These are phyloP conservation scores for Antitype chi DNA, from an alignment of 2,888 invertebrate genomes.

Conservation along the genomic window DNA sequence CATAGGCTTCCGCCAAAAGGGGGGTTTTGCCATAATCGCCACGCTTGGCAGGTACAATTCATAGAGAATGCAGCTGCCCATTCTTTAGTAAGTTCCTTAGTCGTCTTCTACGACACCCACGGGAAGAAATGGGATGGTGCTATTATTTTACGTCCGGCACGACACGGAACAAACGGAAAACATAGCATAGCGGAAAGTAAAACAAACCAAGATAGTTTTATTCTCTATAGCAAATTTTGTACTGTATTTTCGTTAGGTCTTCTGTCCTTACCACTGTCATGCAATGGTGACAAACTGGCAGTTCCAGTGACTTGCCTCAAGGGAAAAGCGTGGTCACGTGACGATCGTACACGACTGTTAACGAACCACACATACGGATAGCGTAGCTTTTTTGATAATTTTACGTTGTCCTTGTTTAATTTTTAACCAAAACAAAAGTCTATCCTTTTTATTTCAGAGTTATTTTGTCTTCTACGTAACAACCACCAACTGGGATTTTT, in stretches of 20 bases:
- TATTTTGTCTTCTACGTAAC: background rate
- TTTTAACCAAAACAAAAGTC: background rate
- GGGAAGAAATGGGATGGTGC: no score
- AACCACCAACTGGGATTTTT: background rate
- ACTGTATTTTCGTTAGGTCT: background rate
- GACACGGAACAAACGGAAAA: no score
- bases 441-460: background rate
- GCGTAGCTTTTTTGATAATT: constrained; percentile 27
- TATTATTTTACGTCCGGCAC: no score
- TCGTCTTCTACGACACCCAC: no score
- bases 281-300: constrained; percentile 48
- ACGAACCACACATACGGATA: constrained; percentile 34
- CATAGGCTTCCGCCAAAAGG: no score
- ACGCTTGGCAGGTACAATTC: no score
- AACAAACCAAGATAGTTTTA: background rate
- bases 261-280: constrained; percentile 15
- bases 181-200: background rate
- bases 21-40: no score
- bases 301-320: constrained; percentile 52
- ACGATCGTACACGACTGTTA: constrained; percentile 44
- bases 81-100: no score
- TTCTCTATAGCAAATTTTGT: background rate
- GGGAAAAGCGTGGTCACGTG: constrained; percentile 57
- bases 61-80: no score
- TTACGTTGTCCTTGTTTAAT: constrained; percentile 14